Evolutionary conservation across 2,113 vertebrate genomes (phyloP).

Genomic region (Mugil cephalus): DNA sequence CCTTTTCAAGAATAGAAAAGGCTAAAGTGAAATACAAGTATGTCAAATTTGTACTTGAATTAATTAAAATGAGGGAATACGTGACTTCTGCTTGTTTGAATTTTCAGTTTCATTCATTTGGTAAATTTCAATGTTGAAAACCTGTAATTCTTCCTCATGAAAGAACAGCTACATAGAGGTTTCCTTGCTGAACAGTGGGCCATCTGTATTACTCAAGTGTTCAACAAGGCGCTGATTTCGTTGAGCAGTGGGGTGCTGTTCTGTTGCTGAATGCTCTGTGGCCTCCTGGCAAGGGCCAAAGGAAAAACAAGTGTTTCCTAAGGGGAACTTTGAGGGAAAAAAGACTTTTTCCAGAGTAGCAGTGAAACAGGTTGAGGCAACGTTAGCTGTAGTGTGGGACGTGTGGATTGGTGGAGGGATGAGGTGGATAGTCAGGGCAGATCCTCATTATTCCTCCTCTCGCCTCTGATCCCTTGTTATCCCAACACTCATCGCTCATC

Average conservation of each 20-base stretch:
- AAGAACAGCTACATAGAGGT: neutral
- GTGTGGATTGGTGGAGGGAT: slow-evolving; percentile 27
- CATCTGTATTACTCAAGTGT: neutral
- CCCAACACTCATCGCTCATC: slow-evolving; percentile 60
- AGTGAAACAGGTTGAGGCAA: slow-evolving; percentile 14
- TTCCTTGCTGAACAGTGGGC: neutral
- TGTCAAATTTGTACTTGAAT: no score
- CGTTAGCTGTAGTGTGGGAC: slow-evolving; percentile 4
- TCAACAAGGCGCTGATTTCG: slow-evolving; percentile 10
- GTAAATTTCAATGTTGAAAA: neutral
- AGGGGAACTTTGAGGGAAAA: slow-evolving; percentile 11
- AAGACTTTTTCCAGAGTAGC: neutral
- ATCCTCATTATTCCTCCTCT: slow-evolving; percentile 64
- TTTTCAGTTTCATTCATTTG: neutral
- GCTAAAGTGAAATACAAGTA: no score
- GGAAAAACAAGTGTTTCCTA: slow-evolving; percentile 18
- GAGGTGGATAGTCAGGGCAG: slow-evolving; percentile 42
- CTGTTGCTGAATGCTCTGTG: slow-evolving; percentile 22
- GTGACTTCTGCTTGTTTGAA: no score
- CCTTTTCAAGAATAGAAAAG: no score
- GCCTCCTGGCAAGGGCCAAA: slow-evolving; percentile 13
- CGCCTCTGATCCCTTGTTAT: slow-evolving; percentile 69
- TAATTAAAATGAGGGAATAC: no score
- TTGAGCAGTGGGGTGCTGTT: slow-evolving; percentile 7
- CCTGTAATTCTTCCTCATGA: neutral